Evolutionary conservation across 2,797 vertebrate genomes (phyloP).

Genomic region (Neostethus bicornis): DNA sequence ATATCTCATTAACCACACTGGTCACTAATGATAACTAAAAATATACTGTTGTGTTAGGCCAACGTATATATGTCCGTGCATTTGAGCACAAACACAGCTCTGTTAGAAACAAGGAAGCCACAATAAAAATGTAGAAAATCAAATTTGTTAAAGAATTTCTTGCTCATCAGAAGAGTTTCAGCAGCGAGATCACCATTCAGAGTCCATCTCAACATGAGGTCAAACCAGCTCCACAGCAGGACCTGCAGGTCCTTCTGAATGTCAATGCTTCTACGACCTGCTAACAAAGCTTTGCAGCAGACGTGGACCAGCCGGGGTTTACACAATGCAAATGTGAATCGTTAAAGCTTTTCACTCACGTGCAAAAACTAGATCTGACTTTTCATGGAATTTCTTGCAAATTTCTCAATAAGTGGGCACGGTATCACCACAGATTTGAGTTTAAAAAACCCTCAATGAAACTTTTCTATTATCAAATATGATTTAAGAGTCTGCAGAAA

Average conservation of each 20-base stretch:
- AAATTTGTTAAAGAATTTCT: slow-evolving; percentile 24
- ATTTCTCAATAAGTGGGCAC: slow-evolving; percentile 23
- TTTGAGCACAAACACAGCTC: too few relatives aligned
- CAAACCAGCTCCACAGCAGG: slow-evolving; percentile 22
- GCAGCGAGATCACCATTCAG: slow-evolving; percentile 35
- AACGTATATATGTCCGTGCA: too few relatives aligned
- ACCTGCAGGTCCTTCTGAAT: slow-evolving; percentile 50
- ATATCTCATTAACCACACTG: too few relatives aligned
- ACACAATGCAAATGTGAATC: slow-evolving; percentile 56
- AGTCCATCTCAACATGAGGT: slow-evolving; percentile 41
- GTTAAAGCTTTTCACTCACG: slow-evolving; percentile 39
- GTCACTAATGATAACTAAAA: too few relatives aligned
- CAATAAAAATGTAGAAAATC: slow-evolving; percentile 5
- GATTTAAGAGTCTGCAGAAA: slow-evolving; percentile 14
- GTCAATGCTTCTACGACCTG: slow-evolving; percentile 49
- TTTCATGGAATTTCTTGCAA: slow-evolving; percentile 52
- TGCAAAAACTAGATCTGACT: slow-evolving; percentile 52
- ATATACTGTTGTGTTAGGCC: too few relatives aligned
- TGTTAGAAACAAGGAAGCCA: background rate
- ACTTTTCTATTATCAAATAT: background rate
- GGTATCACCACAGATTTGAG: slow-evolving; percentile 22
- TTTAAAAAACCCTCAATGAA: slow-evolving; percentile 9
- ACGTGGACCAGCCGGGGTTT: slow-evolving; percentile 27
- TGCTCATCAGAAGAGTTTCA: slow-evolving; percentile 20
- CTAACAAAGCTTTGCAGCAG: slow-evolving; percentile 33